Evolutionary conservation across 2,113 vertebrate species (phyloP).

Genomic region (Sinocyclocheilus grahami): DNA sequence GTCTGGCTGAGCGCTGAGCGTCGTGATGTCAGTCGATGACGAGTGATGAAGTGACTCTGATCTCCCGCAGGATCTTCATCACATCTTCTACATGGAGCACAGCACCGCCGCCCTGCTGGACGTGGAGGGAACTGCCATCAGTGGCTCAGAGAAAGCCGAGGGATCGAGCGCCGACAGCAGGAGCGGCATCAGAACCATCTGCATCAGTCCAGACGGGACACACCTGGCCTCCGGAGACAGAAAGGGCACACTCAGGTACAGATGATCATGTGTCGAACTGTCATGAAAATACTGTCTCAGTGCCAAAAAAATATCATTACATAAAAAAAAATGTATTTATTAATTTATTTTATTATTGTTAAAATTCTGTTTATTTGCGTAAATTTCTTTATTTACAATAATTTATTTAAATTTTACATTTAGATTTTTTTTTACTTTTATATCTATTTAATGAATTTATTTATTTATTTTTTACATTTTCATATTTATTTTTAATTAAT

Average conservation of each 20-base stretch:
- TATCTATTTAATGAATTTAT: too few species aligned
- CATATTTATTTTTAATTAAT: too few species aligned
- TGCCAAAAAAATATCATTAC: too few species aligned
- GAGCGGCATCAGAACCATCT: conserved; percentile 86
- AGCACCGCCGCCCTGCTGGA: conserved; percentile 84
- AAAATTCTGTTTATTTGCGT: too few species aligned
- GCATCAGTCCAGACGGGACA: conserved; percentile 91
- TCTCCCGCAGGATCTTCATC: conserved; percentile 85
- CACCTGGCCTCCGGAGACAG: conserved; percentile 95
- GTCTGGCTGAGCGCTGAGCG: conserved; percentile 48
- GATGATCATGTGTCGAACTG: too few species aligned
- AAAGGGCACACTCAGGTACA: conserved; percentile 86
- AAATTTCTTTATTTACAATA: too few species aligned
- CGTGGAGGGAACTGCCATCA: conserved; percentile 72
- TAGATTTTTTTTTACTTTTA: too few species aligned
- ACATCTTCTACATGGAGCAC: conserved; percentile 87
- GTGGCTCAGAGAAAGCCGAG: conserved; percentile 63
- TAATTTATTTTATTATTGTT: too few species aligned
- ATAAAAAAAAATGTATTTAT: too few species aligned
- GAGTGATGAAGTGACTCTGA: not conserved
- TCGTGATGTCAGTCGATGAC: not conserved
- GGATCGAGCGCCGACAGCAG: conserved; percentile 16
- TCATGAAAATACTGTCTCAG: too few species aligned
- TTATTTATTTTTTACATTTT: too few species aligned
- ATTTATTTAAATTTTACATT: too few species aligned